A percentile compares a stretch with the other conserved stretches of the same genome.
These are phyloP conservation scores for Cremastinae sp. DNA, from an alignment of 2,888 invertebrate species.

Conservation along the genomic window DNA sequence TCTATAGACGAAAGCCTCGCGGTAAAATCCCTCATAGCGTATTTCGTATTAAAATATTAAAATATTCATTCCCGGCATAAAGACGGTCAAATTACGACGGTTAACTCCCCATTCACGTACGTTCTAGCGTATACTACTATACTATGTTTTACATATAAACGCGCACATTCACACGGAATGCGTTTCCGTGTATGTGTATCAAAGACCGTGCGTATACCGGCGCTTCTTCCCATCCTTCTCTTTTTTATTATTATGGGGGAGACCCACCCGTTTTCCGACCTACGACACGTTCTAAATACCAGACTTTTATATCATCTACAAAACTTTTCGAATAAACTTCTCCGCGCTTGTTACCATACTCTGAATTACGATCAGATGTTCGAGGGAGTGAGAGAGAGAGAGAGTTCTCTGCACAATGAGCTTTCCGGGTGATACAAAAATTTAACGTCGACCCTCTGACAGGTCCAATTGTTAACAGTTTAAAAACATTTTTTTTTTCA, in stretches of 20 bases:
- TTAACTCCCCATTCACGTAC: slow-evolving; percentile 75
- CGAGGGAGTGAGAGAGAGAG: too few species aligned
- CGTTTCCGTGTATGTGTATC: slow-evolving; percentile 10
- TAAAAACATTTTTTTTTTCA: too few species aligned
- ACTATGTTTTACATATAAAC: slow-evolving; percentile 11
- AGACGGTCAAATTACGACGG: slow-evolving; percentile 76
- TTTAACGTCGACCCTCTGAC: too few species aligned
- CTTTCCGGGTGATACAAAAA: neutral
- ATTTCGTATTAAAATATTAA: slow-evolving; percentile 79
- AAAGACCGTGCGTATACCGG: slow-evolving; percentile 30
- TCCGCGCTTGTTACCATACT: slow-evolving; percentile 50
- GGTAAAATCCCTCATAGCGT: slow-evolving; percentile 75
- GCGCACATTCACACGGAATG: neutral
- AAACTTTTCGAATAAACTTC: slow-evolving; percentile 60
- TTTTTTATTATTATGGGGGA: slow-evolving; percentile 68
- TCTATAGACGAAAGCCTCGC: slow-evolving; percentile 37
- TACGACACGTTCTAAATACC: slow-evolving; percentile 74
- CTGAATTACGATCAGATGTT: slow-evolving; percentile 51
- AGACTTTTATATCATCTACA: slow-evolving; percentile 62
- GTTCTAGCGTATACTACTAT: slow-evolving; percentile 56
- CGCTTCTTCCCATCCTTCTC: slow-evolving; percentile 47
- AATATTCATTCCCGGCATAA: slow-evolving; percentile 78
- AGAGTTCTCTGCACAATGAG: slow-evolving; percentile 7
- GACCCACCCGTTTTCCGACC: slow-evolving; percentile 70
- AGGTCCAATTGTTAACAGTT: too few species aligned